Evolutionary conservation across 2,797 vertebrate species (phyloP).

Genomic region (Microctenopoma steveboyesi): DNA sequence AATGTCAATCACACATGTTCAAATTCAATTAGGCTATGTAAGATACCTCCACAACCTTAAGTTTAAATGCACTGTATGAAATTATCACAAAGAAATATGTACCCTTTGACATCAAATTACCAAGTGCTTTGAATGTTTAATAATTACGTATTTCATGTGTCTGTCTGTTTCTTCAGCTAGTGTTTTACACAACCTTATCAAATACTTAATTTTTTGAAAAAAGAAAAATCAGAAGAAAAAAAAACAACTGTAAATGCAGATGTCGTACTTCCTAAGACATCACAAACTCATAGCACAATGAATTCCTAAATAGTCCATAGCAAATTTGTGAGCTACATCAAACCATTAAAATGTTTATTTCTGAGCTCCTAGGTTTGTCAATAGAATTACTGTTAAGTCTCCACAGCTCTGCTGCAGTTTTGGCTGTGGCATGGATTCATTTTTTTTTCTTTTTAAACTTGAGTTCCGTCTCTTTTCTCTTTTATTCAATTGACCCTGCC

Average conservation of each 20-base stretch:
- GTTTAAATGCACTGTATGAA: too few relatives aligned
- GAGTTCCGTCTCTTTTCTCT: slow-evolving; percentile 73
- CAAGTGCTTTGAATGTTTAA: not conserved
- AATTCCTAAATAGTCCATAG: slow-evolving; percentile 23
- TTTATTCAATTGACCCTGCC: slow-evolving; percentile 67
- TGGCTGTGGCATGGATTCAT: slow-evolving; percentile 42
- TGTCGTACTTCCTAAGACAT: not conserved
- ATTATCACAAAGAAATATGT: not conserved
- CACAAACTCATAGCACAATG: slow-evolving; percentile 10
- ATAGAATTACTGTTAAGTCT: slow-evolving; percentile 55
- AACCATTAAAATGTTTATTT: slow-evolving; percentile 28
- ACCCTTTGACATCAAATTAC: not conserved
- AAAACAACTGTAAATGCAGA: slow-evolving; percentile 3
- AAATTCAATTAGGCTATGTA: not conserved
- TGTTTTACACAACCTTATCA: slow-evolving; percentile 3
- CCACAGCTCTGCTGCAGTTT: slow-evolving; percentile 44
- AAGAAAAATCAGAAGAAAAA: not conserved
- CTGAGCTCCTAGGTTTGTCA: slow-evolving; percentile 45
- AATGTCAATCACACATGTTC: not conserved
- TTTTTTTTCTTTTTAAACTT: slow-evolving; percentile 59
- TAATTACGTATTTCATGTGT: too few relatives aligned
- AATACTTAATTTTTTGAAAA: not conserved
- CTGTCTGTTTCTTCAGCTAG: not conserved
- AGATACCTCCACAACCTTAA: too few relatives aligned
- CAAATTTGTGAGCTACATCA: slow-evolving; percentile 27